phyloP scores from a whole-genome alignment of 2,113 vertebrate genomes.

The Spea bombifrons region DNA sequence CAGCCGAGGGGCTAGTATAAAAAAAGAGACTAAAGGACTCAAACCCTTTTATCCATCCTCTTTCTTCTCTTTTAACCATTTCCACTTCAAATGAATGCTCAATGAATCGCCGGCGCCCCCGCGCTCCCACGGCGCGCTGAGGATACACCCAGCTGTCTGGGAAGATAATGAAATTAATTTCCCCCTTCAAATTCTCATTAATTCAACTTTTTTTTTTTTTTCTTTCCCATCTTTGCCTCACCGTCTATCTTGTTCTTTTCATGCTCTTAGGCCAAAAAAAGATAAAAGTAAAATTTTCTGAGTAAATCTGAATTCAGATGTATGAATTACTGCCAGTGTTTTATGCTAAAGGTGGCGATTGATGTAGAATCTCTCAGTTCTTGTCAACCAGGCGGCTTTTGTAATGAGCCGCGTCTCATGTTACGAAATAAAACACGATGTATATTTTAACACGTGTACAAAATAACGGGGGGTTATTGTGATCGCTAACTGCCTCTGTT shows the following conservation, averaged over 20 bases:
- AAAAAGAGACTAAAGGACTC: not conserved
- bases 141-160: not conserved
- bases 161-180: not conserved
- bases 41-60: not conserved
- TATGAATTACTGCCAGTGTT: slow-evolving; percentile 13
- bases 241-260: slow-evolving; percentile 18
- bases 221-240: slow-evolving; percentile 4
- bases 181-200: not conserved
- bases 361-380: slow-evolving; percentile 33
- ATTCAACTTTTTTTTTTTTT: not conserved
- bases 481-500: slow-evolving; percentile 25
- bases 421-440: slow-evolving; percentile 32
- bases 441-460: slow-evolving; percentile 25
- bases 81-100: not conserved
- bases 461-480: slow-evolving; percentile 20
- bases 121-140: not conserved
- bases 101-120: not conserved
- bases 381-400: slow-evolving; percentile 28
- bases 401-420: slow-evolving; percentile 28
- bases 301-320: slow-evolving; percentile 30
- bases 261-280: slow-evolving; percentile 32
- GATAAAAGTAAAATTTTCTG: slow-evolving; percentile 4
- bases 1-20: not conserved
- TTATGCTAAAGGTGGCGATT: slow-evolving; percentile 45
- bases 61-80: not conserved